Percentiles rank a stretch among this genome's conserved stretches.
Conservation (phyloP, 2,888 invertebrate species). For the Lutraria lutraria region DNA sequence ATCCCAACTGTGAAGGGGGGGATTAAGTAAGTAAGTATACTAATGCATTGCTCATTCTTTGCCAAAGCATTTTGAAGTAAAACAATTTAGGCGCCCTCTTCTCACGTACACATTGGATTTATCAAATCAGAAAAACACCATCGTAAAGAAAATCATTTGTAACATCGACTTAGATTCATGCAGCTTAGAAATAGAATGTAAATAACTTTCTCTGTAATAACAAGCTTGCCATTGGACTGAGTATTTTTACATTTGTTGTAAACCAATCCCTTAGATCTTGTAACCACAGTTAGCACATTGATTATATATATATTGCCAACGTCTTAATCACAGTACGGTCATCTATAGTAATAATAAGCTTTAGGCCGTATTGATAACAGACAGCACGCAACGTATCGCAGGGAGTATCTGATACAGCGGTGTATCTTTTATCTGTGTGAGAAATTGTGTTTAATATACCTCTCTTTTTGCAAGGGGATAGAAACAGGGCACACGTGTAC, state of each 20-base stretch:
- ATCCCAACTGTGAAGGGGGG: too few relatives aligned
- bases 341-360: background rate
- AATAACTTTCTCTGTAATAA: background rate
- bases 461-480: background rate
- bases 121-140: too few relatives aligned
- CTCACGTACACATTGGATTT: too few relatives aligned
- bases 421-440: background rate
- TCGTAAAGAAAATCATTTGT: background rate
- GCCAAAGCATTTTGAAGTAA: too few relatives aligned
- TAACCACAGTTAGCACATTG: background rate
- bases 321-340: background rate
- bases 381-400: background rate
- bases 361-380: background rate
- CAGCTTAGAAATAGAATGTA: background rate
- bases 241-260: background rate
- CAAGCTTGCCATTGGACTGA: background rate
- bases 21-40: too few relatives aligned
- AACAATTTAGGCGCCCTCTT: too few relatives aligned
- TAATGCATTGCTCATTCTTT: too few relatives aligned
- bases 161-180: background rate
- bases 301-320: background rate
- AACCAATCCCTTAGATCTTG: background rate
- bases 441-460: background rate
- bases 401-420: background rate
- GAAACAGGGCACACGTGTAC: background rate